Conservation (phyloP, 2,888 invertebrate genomes). For the Alviniconcha strummeri region DNA sequence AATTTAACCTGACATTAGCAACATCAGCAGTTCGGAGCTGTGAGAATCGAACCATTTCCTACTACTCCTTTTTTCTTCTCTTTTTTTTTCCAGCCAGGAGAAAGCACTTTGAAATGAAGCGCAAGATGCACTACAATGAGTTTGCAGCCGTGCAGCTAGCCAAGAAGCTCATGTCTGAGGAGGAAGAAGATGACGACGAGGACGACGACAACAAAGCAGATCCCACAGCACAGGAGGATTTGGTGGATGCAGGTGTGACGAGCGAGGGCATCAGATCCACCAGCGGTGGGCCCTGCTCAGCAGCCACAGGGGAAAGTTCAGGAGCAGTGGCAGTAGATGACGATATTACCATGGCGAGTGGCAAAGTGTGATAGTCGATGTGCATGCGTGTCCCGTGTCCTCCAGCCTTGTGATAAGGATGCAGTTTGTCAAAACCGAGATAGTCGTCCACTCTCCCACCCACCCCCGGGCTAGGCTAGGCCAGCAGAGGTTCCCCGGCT, state of each 20-base stretch:
- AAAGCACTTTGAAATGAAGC: slow-evolving; percentile 90
- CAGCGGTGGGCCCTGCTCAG: background rate
- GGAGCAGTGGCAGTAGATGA: background rate
- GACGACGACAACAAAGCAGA: slow-evolving; percentile 70
- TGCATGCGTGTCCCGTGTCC: background rate
- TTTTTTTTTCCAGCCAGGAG: slow-evolving; percentile 77
- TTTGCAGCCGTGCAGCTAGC: slow-evolving; percentile 95
- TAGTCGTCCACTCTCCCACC: too few species aligned
- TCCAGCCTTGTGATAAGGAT: too few species aligned
- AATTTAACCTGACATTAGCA: too few species aligned
- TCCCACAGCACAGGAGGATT: too few species aligned
- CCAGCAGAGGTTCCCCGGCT: too few species aligned
- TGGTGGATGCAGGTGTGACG: background rate
- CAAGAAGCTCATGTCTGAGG: slow-evolving; percentile 91
- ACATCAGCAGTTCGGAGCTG: too few species aligned
- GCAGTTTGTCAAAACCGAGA: too few species aligned
- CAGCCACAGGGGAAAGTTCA: background rate
- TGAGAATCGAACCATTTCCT: too few species aligned
- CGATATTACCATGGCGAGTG: background rate
- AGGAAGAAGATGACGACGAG: slow-evolving; percentile 88
- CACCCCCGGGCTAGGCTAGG: too few species aligned
- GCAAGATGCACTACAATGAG: slow-evolving; percentile 98
- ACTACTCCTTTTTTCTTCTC: too few species aligned
- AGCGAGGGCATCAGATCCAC: background rate
- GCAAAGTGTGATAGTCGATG: background rate